These are phyloP conservation scores for Amphimallon solstitiale DNA, from an alignment of 2,888 invertebrate species.

Conservation along the genomic window DNA sequence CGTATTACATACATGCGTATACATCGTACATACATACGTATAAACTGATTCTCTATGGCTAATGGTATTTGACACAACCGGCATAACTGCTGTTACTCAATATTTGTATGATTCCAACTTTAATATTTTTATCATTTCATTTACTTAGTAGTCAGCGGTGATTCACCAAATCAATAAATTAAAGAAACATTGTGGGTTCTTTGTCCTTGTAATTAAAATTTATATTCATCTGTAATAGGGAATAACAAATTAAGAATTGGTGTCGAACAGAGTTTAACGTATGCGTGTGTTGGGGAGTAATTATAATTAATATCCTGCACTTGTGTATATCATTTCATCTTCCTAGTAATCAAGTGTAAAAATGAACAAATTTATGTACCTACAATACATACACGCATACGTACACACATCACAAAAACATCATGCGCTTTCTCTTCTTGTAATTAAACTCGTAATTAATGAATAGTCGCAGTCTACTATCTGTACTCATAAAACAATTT, in stretches of 20 bases:
- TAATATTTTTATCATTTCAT: too few relatives aligned
- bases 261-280: background rate
- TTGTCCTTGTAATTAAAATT: too few relatives aligned
- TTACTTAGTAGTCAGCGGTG: too few relatives aligned
- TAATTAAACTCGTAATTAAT: constrained; percentile 59
- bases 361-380: constrained; percentile 14
- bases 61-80: too few relatives aligned
- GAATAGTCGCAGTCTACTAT: constrained; percentile 55
- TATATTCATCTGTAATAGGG: constrained; percentile 26
- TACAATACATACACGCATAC: background rate
- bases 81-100: too few relatives aligned
- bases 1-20: too few relatives aligned
- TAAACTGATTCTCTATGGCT: too few relatives aligned
- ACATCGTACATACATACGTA: too few relatives aligned
- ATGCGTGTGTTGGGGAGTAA: constrained; percentile 1
- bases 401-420: constrained; percentile 3
- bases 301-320: constrained; percentile 26
- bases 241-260: constrained; percentile 34
- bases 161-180: too few relatives aligned
- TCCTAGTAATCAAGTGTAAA: constrained; percentile 21
- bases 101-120: too few relatives aligned
- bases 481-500: constrained; percentile 57
- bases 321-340: constrained; percentile 16
- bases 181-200: too few relatives aligned
- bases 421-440: constrained; percentile 49